phyloP scores from a whole-genome alignment of 2,113 vertebrate species.

The Limnothrissa miodon region DNA sequence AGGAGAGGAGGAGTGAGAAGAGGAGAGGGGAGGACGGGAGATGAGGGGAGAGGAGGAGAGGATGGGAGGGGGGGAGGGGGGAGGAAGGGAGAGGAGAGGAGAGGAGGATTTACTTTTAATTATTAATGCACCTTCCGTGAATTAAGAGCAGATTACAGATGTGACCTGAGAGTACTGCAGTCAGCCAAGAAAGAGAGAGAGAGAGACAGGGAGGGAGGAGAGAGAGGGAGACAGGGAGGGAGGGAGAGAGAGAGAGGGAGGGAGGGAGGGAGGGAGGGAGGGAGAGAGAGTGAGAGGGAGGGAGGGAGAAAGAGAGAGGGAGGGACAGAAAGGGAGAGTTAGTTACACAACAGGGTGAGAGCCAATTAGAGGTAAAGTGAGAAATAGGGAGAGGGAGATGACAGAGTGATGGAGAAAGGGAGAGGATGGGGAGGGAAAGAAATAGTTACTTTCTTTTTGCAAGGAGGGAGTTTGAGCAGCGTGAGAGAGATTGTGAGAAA shows the following conservation, averaged over 20 bases:
- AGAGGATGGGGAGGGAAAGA: background rate
- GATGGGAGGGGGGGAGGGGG: too few species aligned
- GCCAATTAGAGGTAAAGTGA: too few species aligned
- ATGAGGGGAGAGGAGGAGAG: too few species aligned
- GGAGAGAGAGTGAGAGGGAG: background rate
- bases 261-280: constrained; percentile 28
- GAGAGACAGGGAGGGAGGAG: constrained; percentile 43
- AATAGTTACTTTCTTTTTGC: too few species aligned
- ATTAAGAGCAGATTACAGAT: constrained; percentile 2
- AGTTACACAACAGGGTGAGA: background rate
- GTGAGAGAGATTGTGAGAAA: too few species aligned
- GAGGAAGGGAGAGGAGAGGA: background rate
- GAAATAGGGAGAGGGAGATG: too few species aligned
- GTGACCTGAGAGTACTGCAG: constrained; percentile 2
- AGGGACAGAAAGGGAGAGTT: too few species aligned
- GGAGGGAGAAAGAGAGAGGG: too few species aligned
- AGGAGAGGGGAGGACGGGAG: too few species aligned
- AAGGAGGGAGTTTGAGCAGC: constrained; percentile 16
- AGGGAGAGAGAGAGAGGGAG: background rate
- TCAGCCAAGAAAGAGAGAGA: constrained; percentile 45
- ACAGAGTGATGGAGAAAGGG: background rate
- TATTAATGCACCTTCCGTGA: constrained; percentile 4
- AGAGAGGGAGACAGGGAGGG: background rate
- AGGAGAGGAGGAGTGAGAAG: too few species aligned
- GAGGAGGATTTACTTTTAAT: constrained; percentile 14